These are phyloP conservation scores for Xestobium rufovillosum DNA, from an alignment of 2,888 invertebrate species.

Conservation along the genomic window DNA sequence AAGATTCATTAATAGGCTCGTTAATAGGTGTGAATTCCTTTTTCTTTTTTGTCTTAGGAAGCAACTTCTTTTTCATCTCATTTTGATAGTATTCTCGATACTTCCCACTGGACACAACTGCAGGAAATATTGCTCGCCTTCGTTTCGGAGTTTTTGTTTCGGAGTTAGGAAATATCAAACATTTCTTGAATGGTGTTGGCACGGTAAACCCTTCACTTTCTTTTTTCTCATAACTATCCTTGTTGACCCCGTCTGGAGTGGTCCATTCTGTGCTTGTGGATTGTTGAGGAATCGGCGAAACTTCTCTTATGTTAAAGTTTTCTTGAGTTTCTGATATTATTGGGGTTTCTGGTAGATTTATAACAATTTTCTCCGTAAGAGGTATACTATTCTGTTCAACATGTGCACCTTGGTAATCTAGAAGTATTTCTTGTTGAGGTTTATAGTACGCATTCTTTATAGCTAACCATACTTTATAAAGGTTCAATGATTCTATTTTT, in stretches of 20 bases:
- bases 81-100: no score
- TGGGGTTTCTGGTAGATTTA: no score
- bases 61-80: slow-evolving; percentile 7
- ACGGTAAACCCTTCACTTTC: slow-evolving; percentile 8
- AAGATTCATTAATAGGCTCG: no score
- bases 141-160: slow-evolving; percentile 5
- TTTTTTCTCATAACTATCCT: no score
- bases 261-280: neutral
- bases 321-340: no score
- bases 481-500: neutral
- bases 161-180: slow-evolving; percentile 7
- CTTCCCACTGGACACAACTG: slow-evolving; percentile 8
- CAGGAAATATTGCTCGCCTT: slow-evolving; percentile 2
- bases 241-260: neutral
- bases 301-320: neutral
- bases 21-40: no score
- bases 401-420: no score
- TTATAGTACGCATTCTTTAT: no score
- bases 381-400: no score
- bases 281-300: neutral
- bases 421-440: no score
- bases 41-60: slow-evolving; percentile 3
- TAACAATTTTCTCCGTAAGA: no score
- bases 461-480: no score
- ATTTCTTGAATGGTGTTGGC: slow-evolving; percentile 6